These are phyloP conservation scores for Tyto alba DNA, from an alignment of 2,113 vertebrate genomes.

Conservation along the genomic window DNA sequence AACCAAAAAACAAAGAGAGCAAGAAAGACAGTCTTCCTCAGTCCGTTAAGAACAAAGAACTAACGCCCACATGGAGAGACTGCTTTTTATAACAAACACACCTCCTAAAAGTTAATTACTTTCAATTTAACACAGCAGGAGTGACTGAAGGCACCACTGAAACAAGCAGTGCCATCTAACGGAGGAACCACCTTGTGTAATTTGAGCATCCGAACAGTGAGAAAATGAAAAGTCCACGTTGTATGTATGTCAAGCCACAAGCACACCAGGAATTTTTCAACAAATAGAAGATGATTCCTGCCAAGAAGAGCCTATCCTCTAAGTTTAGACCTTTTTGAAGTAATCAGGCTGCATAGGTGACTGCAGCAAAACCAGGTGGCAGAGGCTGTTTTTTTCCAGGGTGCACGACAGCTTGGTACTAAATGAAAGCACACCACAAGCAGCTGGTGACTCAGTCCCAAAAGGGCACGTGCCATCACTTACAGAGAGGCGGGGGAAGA, in stretches of 20 bases:
- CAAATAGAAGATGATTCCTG: not conserved
- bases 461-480: not conserved
- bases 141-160: not conserved
- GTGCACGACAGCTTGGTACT: fast-evolving
- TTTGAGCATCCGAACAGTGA: not conserved
- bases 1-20: too few relatives aligned
- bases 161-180: conserved; percentile 45
- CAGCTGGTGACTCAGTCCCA: not conserved
- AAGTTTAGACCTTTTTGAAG: not conserved
- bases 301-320: not conserved
- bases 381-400: not conserved
- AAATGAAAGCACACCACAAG: not conserved
- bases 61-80: not conserved
- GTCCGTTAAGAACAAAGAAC: not conserved
- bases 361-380: not conserved
- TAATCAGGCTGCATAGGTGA: fast-evolving
- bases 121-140: not conserved
- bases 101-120: not conserved
- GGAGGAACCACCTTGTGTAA: not conserved
- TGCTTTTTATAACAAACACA: not conserved
- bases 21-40: not conserved
- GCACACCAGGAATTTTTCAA: not conserved
- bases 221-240: fast-evolving
- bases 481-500: not conserved
- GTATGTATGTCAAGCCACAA: not conserved